phyloP scores from a whole-genome alignment of 2,888 invertebrate genomes.

The Volucella inanis region DNA sequence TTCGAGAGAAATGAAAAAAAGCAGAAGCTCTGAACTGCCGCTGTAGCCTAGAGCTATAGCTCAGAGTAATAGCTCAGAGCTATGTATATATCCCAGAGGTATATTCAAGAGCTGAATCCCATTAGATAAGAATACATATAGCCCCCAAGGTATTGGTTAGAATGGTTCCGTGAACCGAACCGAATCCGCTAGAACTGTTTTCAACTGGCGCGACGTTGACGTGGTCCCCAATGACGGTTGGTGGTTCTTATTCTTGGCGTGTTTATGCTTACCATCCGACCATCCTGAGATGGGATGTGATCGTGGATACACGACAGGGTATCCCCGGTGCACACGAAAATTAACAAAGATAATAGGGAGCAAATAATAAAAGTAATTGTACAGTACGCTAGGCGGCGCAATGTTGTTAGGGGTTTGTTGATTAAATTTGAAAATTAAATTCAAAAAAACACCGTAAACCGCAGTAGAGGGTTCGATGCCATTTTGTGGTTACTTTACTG shows the following conservation, averaged over 20 bases:
- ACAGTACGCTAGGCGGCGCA: conserved; percentile 36
- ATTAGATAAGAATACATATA: background rate
- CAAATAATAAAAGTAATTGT: conserved; percentile 60
- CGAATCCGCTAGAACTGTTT: conserved; percentile 27
- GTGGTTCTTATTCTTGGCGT: conserved; percentile 23
- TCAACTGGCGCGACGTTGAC: conserved; percentile 21
- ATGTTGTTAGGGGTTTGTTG: conserved; percentile 42
- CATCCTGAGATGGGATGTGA: conserved; percentile 26
- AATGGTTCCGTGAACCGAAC: conserved; percentile 44
- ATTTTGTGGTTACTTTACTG: conserved; percentile 2
- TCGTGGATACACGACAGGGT: background rate
- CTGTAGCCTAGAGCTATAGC: too few relatives aligned
- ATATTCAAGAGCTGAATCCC: too few relatives aligned
- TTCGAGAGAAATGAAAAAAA: too few relatives aligned
- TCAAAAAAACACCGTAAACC: background rate
- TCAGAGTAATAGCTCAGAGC: too few relatives aligned
- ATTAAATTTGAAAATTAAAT: conserved; percentile 18
- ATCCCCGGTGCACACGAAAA: conserved; percentile 34
- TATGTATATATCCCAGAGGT: too few relatives aligned
- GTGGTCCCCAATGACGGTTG: conserved; percentile 14
- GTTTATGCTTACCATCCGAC: conserved; percentile 24
- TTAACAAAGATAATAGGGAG: conserved; percentile 53
- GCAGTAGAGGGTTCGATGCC: background rate
- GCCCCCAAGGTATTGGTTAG: background rate
- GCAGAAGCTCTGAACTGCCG: too few relatives aligned